phyloP scores from a whole-genome alignment of 2,888 invertebrate species.

The Macrophya annulata region DNA sequence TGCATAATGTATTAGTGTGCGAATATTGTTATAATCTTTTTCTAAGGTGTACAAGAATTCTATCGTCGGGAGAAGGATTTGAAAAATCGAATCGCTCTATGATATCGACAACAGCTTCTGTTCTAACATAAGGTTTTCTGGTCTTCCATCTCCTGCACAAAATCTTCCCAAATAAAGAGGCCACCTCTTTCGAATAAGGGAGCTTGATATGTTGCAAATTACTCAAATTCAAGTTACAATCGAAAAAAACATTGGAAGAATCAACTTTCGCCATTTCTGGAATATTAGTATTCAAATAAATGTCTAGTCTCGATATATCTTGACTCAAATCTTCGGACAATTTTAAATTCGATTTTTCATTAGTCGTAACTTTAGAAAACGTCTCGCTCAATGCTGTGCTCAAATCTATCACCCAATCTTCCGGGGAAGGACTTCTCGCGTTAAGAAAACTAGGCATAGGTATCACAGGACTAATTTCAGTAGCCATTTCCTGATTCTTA shows the following conservation, averaged over 20 bases:
- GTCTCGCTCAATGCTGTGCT: slow-evolving; percentile 75
- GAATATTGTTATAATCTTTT: slow-evolving; percentile 58
- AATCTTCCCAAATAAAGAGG: slow-evolving; percentile 81
- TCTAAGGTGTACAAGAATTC: slow-evolving; percentile 78
- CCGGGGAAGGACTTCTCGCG: slow-evolving; percentile 59
- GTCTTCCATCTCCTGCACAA: slow-evolving; percentile 77
- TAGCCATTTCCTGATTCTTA: neutral
- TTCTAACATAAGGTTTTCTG: slow-evolving; percentile 64
- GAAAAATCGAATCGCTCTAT: slow-evolving; percentile 82
- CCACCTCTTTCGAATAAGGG: slow-evolving; percentile 67
- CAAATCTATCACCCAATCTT: slow-evolving; percentile 78
- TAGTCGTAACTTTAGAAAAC: slow-evolving; percentile 42
- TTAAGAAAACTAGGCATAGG: slow-evolving; percentile 4
- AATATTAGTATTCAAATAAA: slow-evolving; percentile 53
- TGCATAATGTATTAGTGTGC: neutral
- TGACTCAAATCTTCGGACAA: slow-evolving; percentile 37
- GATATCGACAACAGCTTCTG: slow-evolving; percentile 60
- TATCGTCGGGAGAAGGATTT: slow-evolving; percentile 84
- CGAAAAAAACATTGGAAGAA: slow-evolving; percentile 61
- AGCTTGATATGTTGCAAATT: slow-evolving; percentile 61
- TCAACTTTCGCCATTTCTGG: slow-evolving; percentile 42
- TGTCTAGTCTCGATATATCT: slow-evolving; percentile 51
- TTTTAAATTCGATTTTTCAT: slow-evolving; percentile 43
- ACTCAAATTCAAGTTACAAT: slow-evolving; percentile 63
- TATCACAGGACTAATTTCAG: slow-evolving; percentile 23